phyloP scores from a whole-genome alignment of 2,113 vertebrate genomes.

The Elachura formosa region DNA sequence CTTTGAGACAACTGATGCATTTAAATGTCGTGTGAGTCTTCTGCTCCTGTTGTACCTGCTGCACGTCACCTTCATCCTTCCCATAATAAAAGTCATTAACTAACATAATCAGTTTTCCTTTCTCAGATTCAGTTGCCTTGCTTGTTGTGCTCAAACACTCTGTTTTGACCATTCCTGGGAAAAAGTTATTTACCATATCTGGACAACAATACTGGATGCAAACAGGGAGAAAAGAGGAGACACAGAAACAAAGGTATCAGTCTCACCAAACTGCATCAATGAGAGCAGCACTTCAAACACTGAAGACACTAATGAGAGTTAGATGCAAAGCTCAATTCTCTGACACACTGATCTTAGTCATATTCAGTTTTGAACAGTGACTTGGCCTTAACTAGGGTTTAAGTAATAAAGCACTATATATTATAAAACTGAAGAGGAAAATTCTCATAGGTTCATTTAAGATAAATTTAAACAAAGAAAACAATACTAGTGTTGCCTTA shows the following conservation, averaged over 20 bases:
- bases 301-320: not conserved
- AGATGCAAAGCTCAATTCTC: not conserved
- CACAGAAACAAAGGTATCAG: not conserved
- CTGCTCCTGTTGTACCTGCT: slow-evolving; percentile 68
- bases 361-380: not conserved
- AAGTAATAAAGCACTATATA: not conserved
- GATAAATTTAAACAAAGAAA: not conserved
- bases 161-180: slow-evolving; percentile 52
- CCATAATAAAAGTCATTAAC: slow-evolving; percentile 98
- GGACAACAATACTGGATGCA: slow-evolving; percentile 80
- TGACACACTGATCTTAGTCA: not conserved
- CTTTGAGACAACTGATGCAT: slow-evolving; percentile 94
- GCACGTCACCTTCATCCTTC: slow-evolving; percentile 81
- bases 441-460: not conserved
- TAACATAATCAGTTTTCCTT: slow-evolving; percentile 94
- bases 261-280: not conserved
- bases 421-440: not conserved
- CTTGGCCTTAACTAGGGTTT: not conserved
- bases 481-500: not conserved
- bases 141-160: slow-evolving; percentile 45
- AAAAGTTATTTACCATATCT: slow-evolving; percentile 71
- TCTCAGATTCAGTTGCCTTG: slow-evolving; percentile 71
- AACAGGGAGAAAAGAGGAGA: not conserved
- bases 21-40: slow-evolving; percentile 90
- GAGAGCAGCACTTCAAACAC: not conserved